Base-by-base conservation (phyloP, 2,888 invertebrate genomes). In the Drosophila paramelanica region DNA sequence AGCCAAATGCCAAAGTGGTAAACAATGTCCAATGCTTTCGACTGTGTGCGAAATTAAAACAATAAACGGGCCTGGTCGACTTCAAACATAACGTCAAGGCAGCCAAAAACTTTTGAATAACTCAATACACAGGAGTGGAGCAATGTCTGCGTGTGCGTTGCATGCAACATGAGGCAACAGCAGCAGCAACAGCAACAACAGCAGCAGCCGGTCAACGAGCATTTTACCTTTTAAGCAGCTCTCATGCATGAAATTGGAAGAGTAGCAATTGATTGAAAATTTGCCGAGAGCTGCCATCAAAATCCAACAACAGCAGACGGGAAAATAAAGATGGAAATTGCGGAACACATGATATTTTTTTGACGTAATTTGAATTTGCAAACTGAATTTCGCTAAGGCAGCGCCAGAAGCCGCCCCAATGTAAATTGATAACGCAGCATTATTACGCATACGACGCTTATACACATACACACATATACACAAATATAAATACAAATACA, bases 201-300 rank as follows among this genome's bases (percentile, higher is more conserved):
- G 43, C 31, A 45, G 55, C 46, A 57, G 57, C 51, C 80, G 89
- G 87, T 77, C 89, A 89, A 84, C 84, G 76, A 87, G 79, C 66
- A 84, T 84, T 82, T 81, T 89, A 89, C 88, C 85, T 86, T 89
- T 86, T 75, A 89, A 85, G 77, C 81, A 81, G 81, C 85, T 86
- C 81, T 86, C 85, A 86, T 86, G 85, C 85, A 86, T 86, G 85
- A 86, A 86, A 86, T 86, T 86, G 85, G 69, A 89, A 89, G 85
- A 86, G 85, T 81, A 84, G 81, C 88, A 87, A 86, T 86, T 86
- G 85, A 86, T 86, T 86, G 85, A 89, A 89, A 84, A 81, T 89
- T 84, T 89, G 64, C 81, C 69, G 60, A 69, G 71, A 77, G 77
- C 73, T 77, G 60, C 74, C 81, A 73, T 76, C 77, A 75, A 79